Evolutionary conservation across 2,113 vertebrate genomes (phyloP), one percentile per base, ranked within the genome.

Genomic region (Felis chaus): DNA sequence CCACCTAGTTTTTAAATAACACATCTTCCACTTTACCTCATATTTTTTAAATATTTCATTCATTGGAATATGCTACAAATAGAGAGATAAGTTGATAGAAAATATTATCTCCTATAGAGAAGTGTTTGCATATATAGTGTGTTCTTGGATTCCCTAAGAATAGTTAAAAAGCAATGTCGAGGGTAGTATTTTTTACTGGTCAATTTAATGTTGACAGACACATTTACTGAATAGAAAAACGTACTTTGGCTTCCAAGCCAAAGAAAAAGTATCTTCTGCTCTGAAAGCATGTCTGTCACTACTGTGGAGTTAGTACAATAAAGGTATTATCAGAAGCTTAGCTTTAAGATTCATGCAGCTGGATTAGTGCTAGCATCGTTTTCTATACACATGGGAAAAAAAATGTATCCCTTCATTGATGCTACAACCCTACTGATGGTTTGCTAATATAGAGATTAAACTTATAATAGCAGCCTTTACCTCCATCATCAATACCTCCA

Each of bases 301-400:
- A 98, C 55, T n/a, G 27, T 57, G 57, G 7, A 76, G 53, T 79
- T 84, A 95, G 65, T 15, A 27, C 69, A 96, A 91, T 74, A 96
- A 57, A 93, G 1, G 39, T 79, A 90, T 79, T 92, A 91, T 61
- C 25, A 98, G 92, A 78, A 91, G n/a, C 18, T 45, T 91, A n/a
- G 12, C 93, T 96, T 96, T 93, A 39, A 73, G 76, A 27, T 95
- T 97, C 86, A 55, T 50, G 8, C 80, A 96, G 81, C 36, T 93
- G 19, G 11, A 97, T 98, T 97, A 95, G 89, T 66, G 90, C 68
- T 85, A 48, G 7, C 78, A 90, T 95, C 89, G 81, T 96, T 97
- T 97, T 63, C 71, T 55, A 76, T 16, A 86, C 33, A 97, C 78
- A 4, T 31, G 53, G 84, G 84, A 9, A 79, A 66, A 85, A 66